Conservation (phyloP, 2,797 vertebrate species). For the Dicrostonyx torquatus region DNA sequence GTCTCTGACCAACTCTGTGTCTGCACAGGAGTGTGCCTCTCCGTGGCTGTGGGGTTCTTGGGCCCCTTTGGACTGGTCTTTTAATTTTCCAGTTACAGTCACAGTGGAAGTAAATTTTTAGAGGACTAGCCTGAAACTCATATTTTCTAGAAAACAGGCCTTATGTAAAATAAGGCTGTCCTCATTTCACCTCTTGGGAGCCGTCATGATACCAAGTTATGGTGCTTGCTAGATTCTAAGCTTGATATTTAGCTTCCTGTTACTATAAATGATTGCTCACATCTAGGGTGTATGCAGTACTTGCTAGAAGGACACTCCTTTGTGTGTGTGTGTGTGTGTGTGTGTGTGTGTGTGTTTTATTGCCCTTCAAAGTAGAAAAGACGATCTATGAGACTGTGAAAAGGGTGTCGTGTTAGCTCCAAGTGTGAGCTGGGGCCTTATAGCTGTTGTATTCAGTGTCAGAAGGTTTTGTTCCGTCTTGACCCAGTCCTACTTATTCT, state of each 20-base stretch:
- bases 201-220: background rate
- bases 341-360: background rate
- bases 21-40: background rate
- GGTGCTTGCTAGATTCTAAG: slow-evolving; percentile 58
- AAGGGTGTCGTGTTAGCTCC: slow-evolving; percentile 31
- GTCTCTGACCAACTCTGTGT: background rate
- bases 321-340: background rate
- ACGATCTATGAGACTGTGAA: slow-evolving; percentile 57
- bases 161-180: slow-evolving; percentile 3
- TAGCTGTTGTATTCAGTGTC: background rate
- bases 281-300: slow-evolving; percentile 27
- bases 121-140: background rate
- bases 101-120: background rate
- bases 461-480: slow-evolving; percentile 32
- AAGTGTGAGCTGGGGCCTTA: slow-evolving; percentile 2
- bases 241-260: slow-evolving; percentile 60
- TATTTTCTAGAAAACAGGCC: slow-evolving; percentile 41
- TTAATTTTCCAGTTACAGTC: background rate
- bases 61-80: background rate
- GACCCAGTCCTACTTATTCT: slow-evolving; percentile 29
- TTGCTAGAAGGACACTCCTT: slow-evolving; percentile 60
- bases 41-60: background rate
- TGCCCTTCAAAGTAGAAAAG: slow-evolving; percentile 56
- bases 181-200: slow-evolving; percentile 45
- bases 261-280: slow-evolving; percentile 67